These are phyloP conservation scores for Aphrophora alni DNA, from an alignment of 2,888 invertebrate genomes.

Conservation along the genomic window DNA sequence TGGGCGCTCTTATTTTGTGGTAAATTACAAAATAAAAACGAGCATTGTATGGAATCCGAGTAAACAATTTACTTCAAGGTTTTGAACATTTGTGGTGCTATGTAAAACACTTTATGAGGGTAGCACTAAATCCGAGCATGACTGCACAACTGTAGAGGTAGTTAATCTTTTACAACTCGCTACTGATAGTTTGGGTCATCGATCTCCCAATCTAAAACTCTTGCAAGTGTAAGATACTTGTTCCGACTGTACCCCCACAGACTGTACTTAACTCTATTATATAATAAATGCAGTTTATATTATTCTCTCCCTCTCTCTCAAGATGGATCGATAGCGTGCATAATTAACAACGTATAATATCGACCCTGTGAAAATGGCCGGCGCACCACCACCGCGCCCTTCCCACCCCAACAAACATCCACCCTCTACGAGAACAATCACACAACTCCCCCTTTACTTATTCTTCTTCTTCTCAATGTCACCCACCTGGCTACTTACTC, in stretches of 20 bases:
- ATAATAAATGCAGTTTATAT: constrained; percentile 52
- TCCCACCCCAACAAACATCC: constrained; percentile 9
- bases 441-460: background rate
- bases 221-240: background rate
- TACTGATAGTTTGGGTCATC: too few relatives aligned
- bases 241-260: constrained; percentile 42
- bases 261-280: constrained; percentile 52
- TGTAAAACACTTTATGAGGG: background rate
- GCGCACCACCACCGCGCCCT: constrained; percentile 22
- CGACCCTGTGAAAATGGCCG: constrained; percentile 41
- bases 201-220: background rate
- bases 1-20: too few relatives aligned
- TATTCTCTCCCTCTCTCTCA: constrained; percentile 43
- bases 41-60: too few relatives aligned
- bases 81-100: background rate
- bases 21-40: too few relatives aligned
- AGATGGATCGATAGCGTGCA: constrained; percentile 50
- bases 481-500: constrained; percentile 1
- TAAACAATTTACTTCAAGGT: too few relatives aligned
- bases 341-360: constrained; percentile 51
- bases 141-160: background rate
- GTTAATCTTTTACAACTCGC: background rate
- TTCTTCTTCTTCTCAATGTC: constrained; percentile 6
- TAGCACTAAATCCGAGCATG: background rate
- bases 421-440: constrained; percentile 3